phyloP scores from a whole-genome alignment of 2,113 vertebrate species.

The Suricata suricatta region DNA sequence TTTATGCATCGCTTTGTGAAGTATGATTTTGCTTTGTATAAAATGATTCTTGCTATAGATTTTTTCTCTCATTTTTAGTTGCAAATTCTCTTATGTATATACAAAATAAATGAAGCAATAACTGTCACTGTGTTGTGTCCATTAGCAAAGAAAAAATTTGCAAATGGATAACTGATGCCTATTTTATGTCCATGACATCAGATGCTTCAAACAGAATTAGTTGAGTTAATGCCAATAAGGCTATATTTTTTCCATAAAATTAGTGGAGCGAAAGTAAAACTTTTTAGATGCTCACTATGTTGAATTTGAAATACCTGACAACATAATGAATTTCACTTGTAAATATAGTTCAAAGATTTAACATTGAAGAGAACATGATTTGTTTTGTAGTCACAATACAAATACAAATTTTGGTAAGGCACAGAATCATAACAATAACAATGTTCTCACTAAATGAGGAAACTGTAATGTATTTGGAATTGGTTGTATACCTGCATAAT shows the following conservation, averaged over 20 bases:
- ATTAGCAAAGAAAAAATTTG: neutral
- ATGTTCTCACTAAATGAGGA: neutral
- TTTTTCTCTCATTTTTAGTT: slow-evolving; percentile 26
- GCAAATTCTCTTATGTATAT: neutral
- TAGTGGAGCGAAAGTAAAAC: neutral
- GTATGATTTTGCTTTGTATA: neutral
- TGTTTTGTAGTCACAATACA: neutral
- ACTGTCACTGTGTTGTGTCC: neutral
- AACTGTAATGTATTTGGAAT: neutral
- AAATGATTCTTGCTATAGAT: slow-evolving; percentile 41
- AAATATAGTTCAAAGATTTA: slow-evolving; percentile 53
- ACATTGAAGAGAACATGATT: neutral
- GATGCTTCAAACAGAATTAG: neutral
- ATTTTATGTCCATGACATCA: neutral
- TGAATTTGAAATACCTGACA: slow-evolving; percentile 38
- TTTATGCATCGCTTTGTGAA: slow-evolving; percentile 30
- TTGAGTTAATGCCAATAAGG: neutral
- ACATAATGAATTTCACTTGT: neutral
- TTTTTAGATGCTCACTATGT: neutral
- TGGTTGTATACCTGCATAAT: neutral
- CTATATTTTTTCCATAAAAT: neutral
- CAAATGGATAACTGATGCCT: neutral
- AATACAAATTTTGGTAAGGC: neutral
- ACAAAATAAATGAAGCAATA: neutral
- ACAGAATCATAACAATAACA: neutral